A percentile compares a stretch with the other conserved stretches of the same genome.
Conservation (phyloP, 1,140 invertebrate genomes). For the Lordiphosa mommai region DNA sequence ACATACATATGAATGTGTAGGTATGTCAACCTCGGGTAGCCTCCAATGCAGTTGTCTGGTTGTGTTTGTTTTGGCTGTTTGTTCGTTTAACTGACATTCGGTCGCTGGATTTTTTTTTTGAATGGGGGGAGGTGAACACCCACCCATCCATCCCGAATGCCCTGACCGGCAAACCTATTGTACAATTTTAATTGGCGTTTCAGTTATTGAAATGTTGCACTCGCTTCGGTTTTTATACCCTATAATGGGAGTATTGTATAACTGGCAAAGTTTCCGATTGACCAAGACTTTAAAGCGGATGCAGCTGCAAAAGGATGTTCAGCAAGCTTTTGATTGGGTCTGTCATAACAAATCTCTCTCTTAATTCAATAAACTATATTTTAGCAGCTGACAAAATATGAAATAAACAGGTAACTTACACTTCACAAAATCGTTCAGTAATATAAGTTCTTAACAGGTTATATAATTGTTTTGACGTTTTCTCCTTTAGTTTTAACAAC, state of each 20-base stretch:
- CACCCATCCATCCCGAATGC: neutral
- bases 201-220: conserved; percentile 74
- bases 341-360: too few relatives aligned
- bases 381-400: too few relatives aligned
- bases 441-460: too few relatives aligned
- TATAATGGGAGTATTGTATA: neutral
- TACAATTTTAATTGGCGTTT: conserved; percentile 73
- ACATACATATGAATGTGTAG: conserved; percentile 13
- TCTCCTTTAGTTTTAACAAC: too few relatives aligned
- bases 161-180: conserved; percentile 57
- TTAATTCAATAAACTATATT: too few relatives aligned
- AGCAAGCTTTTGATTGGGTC: too few relatives aligned
- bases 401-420: too few relatives aligned
- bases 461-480: too few relatives aligned
- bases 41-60: conserved; percentile 38
- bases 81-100: conserved; percentile 70
- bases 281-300: too few relatives aligned
- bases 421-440: too few relatives aligned
- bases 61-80: conserved; percentile 67
- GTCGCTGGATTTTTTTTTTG: conserved; percentile 41
- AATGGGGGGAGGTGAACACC: conserved; percentile 14
- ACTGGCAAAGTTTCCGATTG: too few relatives aligned
- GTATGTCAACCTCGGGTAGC: conserved; percentile 28
- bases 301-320: too few relatives aligned
- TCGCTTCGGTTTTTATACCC: conserved; percentile 29